Conservation (phyloP, 2,888 invertebrate species). For the Mactromeris polynyma region DNA sequence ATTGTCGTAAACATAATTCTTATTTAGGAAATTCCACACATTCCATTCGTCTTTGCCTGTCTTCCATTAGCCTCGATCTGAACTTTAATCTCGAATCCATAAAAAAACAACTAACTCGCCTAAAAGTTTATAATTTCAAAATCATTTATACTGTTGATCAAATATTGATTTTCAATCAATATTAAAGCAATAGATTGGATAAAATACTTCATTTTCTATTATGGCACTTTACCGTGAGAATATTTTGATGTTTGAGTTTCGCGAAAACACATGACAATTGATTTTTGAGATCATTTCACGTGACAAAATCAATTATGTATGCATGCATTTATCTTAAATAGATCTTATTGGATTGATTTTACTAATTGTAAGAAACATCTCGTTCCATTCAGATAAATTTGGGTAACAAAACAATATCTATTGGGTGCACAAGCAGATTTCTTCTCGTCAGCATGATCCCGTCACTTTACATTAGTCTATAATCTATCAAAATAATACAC, state of each 20-base stretch:
- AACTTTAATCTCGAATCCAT: conserved; percentile 47
- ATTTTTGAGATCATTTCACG: background rate
- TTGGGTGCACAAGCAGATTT: background rate
- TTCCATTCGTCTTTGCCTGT: conserved; percentile 78
- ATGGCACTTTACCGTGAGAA: conserved; percentile 11
- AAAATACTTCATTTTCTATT: background rate
- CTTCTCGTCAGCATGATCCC: background rate
- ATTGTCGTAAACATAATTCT: conserved; percentile 22
- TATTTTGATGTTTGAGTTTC: background rate
- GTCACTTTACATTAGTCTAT: background rate
- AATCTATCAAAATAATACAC: too few species aligned
- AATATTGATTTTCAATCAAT: background rate
- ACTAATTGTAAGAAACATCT: background rate
- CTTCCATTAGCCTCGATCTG: conserved; percentile 67
- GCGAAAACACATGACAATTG: conserved; percentile 45
- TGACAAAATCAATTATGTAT: background rate
- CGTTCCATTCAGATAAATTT: background rate
- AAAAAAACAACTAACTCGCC: background rate
- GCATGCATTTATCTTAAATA: background rate
- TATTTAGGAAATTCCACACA: conserved; percentile 79
- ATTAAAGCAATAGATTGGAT: background rate
- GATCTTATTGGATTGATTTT: background rate
- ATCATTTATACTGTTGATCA: too few species aligned
- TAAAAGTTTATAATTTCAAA: too few species aligned
- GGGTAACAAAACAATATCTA: background rate